Evolutionary conservation across 2,113 vertebrate species (phyloP), one percentile per base, ranked within the genome.

Genomic region (Lucifuga dentata): DNA sequence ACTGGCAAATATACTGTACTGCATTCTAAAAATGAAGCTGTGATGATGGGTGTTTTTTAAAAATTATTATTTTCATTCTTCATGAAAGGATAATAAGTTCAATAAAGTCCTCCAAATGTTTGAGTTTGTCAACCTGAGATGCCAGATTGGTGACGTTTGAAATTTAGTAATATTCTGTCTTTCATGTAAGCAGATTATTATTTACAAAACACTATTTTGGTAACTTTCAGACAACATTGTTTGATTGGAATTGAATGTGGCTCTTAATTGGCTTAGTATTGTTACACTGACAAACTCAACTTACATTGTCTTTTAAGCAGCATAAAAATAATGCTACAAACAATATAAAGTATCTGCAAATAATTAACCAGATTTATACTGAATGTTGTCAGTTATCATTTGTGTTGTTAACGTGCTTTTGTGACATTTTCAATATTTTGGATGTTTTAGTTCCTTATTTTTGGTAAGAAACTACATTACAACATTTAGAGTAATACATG

Each of bases 1-100:
- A 24, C 66, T 85, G 92, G 88, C 23, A 58, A 58, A 12, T 3
- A 39, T 10, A 11, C 0, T 8, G n/a, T 9, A 77, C 24, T 86
- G 46, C 70, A 80, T n/a, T 19, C 13, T 32, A 21, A 19, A 20
- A 16, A 43, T n/a, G 4, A 11, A 39, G 15, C 19, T 33, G 40
- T 33, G 21, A 62, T 13, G 41, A 3, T 8, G 4, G 20, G 46
- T 29, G 50, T 15, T 52, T 19, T 24, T 5, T 11, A 41, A 45
- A 65, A 45, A 20, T 62, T 32, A 61, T 53, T 5, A 0, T 48
- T 9, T 59, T 59, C 2, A 12, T 2, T 45, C 44, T 29, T 5
- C 4, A 1, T 20, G 2, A n/a, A n/a, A n/a, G n/a, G n/a, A n/a
- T n/a, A n/a, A n/a, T n/a, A n/a, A n/a, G n/a, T n/a, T n/a, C n/a